A percentile compares a stretch with the other conserved stretches of the same genome.
Evolutionary conservation across 2,888 invertebrate species (phyloP).

Genomic region (Luffia ferchaultella): DNA sequence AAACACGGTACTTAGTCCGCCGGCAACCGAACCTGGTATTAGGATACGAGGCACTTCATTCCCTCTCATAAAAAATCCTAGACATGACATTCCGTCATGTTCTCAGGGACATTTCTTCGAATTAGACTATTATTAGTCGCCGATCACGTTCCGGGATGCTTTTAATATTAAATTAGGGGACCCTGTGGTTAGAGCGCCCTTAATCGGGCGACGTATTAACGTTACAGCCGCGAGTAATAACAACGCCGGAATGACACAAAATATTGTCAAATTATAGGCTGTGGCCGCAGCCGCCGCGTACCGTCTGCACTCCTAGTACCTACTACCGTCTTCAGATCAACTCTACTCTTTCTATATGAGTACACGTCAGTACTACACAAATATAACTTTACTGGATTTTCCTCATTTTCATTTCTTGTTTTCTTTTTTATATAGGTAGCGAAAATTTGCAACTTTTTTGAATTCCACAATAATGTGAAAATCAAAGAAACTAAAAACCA

Average conservation of each 20-base stretch:
- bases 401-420: too few relatives aligned
- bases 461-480: too few relatives aligned
- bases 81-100: conserved; percentile 60
- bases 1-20: conserved; percentile 26
- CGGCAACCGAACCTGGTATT: conserved; percentile 25
- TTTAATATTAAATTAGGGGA: conserved; percentile 66
- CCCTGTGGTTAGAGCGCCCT: conserved; percentile 59
- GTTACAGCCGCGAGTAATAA: conserved; percentile 63
- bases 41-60: conserved; percentile 41
- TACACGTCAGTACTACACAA: too few relatives aligned
- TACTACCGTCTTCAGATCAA: too few relatives aligned
- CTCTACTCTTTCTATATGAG: too few relatives aligned
- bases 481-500: too few relatives aligned
- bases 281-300: conserved; percentile 48
- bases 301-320: neutral
- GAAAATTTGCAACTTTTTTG: too few relatives aligned
- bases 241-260: conserved; percentile 66
- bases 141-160: conserved; percentile 63
- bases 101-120: conserved; percentile 64
- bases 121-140: conserved; percentile 64
- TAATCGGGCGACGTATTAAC: conserved; percentile 60
- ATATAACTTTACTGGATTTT: too few relatives aligned
- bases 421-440: too few relatives aligned
- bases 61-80: conserved; percentile 32
- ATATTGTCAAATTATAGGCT: conserved; percentile 67